Percentiles rank a stretch among this genome's conserved stretches.
Evolutionary conservation across 2,797 vertebrate species (phyloP).

Genomic region (Emys orbicularis): DNA sequence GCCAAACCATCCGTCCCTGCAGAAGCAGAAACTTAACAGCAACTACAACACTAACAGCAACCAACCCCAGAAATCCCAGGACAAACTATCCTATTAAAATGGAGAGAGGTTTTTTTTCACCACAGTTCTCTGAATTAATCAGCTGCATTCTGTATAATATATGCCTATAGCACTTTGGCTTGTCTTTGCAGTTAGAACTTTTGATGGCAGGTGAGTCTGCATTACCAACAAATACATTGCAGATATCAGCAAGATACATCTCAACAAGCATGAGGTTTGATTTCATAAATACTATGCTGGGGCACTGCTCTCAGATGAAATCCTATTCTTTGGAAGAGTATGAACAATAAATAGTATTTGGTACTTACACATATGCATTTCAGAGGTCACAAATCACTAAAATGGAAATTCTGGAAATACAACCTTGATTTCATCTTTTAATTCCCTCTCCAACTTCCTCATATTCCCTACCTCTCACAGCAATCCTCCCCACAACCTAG

Average conservation of each 20-base stretch:
- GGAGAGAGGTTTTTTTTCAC: not conserved
- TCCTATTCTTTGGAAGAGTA: not conserved
- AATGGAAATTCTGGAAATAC: not conserved
- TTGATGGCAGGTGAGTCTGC: not conserved
- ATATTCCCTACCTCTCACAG: not conserved
- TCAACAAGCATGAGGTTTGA: not conserved
- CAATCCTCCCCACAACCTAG: not conserved
- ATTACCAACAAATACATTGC: not conserved
- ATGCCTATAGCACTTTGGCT: conserved; percentile 5
- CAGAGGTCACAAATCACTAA: not conserved
- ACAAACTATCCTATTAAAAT: not conserved
- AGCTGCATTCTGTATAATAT: not conserved
- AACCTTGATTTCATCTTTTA: not conserved
- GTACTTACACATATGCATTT: not conserved
- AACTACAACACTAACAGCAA: not conserved
- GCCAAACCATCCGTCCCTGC: too few relatives aligned
- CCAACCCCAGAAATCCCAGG: not conserved
- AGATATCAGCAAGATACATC: not conserved
- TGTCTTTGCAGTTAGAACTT: conserved; percentile 17
- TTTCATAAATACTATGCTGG: not conserved
- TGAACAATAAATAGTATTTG: not conserved
- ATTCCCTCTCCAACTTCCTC: not conserved
- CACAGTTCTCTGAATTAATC: not conserved
- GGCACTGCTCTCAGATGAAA: not conserved
- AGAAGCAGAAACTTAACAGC: not conserved